Base-by-base conservation (phyloP, 2,888 invertebrate species). In the Eilema griseolum region DNA sequence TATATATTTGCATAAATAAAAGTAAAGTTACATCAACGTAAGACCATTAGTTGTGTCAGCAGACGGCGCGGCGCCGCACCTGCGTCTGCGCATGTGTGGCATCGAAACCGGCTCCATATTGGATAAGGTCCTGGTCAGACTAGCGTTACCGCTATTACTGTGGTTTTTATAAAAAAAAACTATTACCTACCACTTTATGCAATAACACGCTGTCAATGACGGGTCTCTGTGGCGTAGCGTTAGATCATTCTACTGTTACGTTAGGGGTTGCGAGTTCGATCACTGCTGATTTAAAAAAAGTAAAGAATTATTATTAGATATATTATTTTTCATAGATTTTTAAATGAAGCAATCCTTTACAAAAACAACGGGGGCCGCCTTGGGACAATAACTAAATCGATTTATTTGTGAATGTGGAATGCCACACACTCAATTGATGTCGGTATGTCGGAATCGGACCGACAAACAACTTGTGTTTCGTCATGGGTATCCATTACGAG, bases 61-160 rank as follows among this genome's bases (percentile, higher is more conserved):
- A 91, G 92, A 92, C 92, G 61, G 92, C 88, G 72, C 85, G 92
- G 89, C 92, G 91, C 90, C 91, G 82, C 90, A 88, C 90, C 90
- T 89, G 88, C 82, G 79, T 72, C 73, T 64, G 78, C 78, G 69
- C 81, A 84, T 77, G 85, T 86, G 79, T 65, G 71, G 46, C 46
- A 59, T 59, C 68, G 31, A 20, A 65, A 70, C 67, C 70, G 67
- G 70, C 64, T 63, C 59, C 16, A 41, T 56, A 26, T 66, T 70
- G 16, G 64, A 31, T 67, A 57, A 67, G 56, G 46, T 41, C 16
- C n/a, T 52, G 41, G 28, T 20, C 66, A 66, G 37, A 61, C 65
- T 5, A 60, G 28, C 60, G n/a, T n/a, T 52, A 52, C 52, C 7
- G 52, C 52, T n/a, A 10, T 52, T 52, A 52, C 52, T n/a, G n/a